These are phyloP conservation scores for Mylabris phalerata DNA, from an alignment of 1,140 invertebrate species.

Conservation along the genomic window DNA sequence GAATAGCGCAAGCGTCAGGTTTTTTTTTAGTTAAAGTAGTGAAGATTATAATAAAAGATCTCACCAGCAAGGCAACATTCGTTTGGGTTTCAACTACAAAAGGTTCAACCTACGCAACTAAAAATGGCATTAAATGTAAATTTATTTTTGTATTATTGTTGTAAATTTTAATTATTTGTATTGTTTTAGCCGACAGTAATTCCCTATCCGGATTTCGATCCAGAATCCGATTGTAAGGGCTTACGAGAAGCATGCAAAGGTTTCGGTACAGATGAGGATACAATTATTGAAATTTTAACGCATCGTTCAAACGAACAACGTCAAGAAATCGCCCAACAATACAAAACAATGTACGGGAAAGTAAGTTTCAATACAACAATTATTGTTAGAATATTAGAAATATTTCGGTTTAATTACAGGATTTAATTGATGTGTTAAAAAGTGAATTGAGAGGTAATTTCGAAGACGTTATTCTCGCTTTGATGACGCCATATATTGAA, in stretches of 20 bases:
- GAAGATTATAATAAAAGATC: conserved; percentile 6
- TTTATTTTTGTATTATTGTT: not conserved
- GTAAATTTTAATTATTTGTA: not conserved
- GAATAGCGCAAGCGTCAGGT: conserved; percentile 8
- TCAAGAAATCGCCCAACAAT: conserved; percentile 61
- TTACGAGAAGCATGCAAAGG: conserved; percentile 83
- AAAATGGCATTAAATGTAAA: not conserved
- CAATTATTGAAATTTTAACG: conserved; percentile 70
- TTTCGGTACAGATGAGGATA: conserved; percentile 77
- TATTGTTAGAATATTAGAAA: not conserved
- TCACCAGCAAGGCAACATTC: not conserved
- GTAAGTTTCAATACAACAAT: conserved; percentile 42
- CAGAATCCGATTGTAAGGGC: conserved; percentile 67
- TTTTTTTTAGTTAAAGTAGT: conserved; percentile 13
- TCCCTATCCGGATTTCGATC: conserved; percentile 55
- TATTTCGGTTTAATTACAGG: conserved; percentile 47
- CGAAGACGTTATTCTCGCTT: conserved; percentile 76
- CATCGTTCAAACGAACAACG: conserved; percentile 69
- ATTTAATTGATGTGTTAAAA: conserved; percentile 83
- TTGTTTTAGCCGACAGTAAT: conserved; percentile 52
- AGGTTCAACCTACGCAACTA: not conserved
- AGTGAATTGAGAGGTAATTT: conserved; percentile 88
- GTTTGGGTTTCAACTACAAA: not conserved
- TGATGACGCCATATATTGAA: conserved; percentile 80
- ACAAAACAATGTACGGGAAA: conserved; percentile 79